These are phyloP conservation scores for Galendromus occidentalis DNA, from an alignment of 1,140 invertebrate genomes.

Conservation along the genomic window DNA sequence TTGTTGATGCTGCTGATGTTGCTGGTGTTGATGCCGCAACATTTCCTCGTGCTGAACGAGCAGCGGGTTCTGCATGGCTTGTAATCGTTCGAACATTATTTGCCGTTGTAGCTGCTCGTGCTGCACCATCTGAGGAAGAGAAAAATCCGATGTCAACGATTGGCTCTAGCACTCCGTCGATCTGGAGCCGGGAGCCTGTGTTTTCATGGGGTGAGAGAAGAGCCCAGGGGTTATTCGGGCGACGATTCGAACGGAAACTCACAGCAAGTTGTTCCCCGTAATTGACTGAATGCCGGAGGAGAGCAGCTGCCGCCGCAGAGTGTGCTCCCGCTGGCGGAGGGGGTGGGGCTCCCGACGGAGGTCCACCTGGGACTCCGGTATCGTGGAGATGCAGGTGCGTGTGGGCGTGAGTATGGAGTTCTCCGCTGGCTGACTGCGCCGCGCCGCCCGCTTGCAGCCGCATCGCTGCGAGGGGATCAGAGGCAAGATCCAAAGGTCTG, in stretches of 20 bases:
- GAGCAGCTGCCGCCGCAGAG: constrained; percentile 36
- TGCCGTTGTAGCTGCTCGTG: too few relatives aligned
- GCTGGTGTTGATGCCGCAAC: background rate
- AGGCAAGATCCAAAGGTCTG: constrained; percentile 50
- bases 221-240: too few relatives aligned
- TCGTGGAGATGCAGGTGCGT: constrained; percentile 70
- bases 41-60: background rate
- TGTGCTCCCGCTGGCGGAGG: constrained; percentile 19
- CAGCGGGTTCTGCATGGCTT: background rate
- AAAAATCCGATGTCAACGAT: background rate
- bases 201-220: too few relatives aligned
- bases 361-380: constrained; percentile 35
- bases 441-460: background rate
- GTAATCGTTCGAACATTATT: background rate
- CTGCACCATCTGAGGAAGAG: background rate
- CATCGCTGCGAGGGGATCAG: constrained; percentile 38
- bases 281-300: constrained; percentile 49
- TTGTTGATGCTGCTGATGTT: background rate
- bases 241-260: too few relatives aligned
- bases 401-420: constrained; percentile 49
- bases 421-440: constrained; percentile 42
- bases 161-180: too few relatives aligned
- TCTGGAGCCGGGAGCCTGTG: too few relatives aligned
- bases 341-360: constrained; percentile 35
- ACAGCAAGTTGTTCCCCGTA: constrained; percentile 46